Percentiles rank a stretch among this genome's conserved stretches.
Conservation (phyloP, 2,797 vertebrate species). For the Pseudocheirus occidentalis region DNA sequence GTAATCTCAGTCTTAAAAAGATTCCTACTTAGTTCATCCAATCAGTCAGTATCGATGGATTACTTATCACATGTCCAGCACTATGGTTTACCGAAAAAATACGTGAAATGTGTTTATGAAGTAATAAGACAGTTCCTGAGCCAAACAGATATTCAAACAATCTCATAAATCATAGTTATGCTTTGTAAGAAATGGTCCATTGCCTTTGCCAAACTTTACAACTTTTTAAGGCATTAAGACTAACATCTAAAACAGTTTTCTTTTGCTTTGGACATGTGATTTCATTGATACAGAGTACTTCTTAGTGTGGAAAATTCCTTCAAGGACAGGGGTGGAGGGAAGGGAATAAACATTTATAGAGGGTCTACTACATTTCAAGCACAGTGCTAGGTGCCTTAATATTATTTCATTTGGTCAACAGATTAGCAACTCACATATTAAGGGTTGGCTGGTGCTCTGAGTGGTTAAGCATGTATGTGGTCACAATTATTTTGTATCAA, state of each 20-base stretch:
- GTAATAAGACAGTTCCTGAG: background rate
- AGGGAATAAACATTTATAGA: background rate
- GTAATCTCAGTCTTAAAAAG: background rate
- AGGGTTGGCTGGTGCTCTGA: background rate
- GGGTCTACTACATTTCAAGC: background rate
- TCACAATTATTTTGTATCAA: background rate
- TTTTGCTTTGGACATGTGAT: background rate
- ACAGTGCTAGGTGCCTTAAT: background rate
- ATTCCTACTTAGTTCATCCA: background rate
- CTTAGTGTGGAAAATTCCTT: too few species aligned
- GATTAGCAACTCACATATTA: background rate
- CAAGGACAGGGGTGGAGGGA: background rate
- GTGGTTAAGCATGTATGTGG: background rate
- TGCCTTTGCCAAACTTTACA: background rate
- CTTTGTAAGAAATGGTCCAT: background rate
- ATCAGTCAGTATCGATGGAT: slow-evolving; percentile 21
- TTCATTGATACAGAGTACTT: background rate
- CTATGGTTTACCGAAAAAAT: background rate
- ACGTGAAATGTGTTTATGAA: background rate
- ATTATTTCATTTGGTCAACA: background rate
- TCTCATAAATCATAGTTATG: background rate
- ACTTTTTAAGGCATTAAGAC: background rate
- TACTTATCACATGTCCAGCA: background rate
- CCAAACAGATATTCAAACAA: background rate
- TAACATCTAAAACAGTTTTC: background rate